phyloP scores from a whole-genome alignment of 1,140 invertebrate species.

The Drosophila miranda region DNA sequence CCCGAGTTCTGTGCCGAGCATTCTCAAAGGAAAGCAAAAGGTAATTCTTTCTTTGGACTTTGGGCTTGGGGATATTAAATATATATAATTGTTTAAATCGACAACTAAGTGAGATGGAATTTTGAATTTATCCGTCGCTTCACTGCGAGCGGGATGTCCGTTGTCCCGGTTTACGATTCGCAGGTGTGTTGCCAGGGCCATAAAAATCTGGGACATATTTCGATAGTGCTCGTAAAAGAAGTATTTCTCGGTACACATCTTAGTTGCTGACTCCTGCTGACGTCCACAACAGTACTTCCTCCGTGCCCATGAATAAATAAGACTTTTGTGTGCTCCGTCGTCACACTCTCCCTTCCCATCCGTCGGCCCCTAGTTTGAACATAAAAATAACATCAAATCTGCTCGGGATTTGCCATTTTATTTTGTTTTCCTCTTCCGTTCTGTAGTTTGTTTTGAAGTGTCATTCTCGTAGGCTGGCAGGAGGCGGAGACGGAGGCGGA shows the following conservation, averaged over 20 bases:
- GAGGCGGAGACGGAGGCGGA: not conserved
- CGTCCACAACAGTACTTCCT: conserved; percentile 25
- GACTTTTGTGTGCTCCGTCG: conserved; percentile 37
- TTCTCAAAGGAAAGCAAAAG: conserved; percentile 17
- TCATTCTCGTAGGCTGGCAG: conserved; percentile 28
- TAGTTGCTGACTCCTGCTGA: conserved; percentile 23
- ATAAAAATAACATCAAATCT: conserved; percentile 77
- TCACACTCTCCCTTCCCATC: not conserved
- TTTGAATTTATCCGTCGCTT: not conserved
- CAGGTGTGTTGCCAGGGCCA: conserved; percentile 36
- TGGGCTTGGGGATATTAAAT: too few relatives aligned
- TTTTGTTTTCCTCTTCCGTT: conserved; percentile 27
- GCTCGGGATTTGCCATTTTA: conserved; percentile 45
- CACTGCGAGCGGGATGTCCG: not conserved
- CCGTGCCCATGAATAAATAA: conserved; percentile 51
- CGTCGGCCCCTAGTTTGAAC: conserved; percentile 34
- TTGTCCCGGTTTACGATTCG: conserved; percentile 26
- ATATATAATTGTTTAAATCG: not conserved
- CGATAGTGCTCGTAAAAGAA: conserved; percentile 17
- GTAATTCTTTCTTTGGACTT: conserved; percentile 7
- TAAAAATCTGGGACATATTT: conserved; percentile 30
- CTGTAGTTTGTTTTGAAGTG: conserved; percentile 43
- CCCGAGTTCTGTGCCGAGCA: conserved; percentile 34
- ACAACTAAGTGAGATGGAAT: not conserved
- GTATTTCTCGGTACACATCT: conserved; percentile 27